Evolutionary conservation across 1,140 invertebrate species (phyloP), one percentile per base, ranked within the genome.

Genomic region (Bombus balteatus): DNA sequence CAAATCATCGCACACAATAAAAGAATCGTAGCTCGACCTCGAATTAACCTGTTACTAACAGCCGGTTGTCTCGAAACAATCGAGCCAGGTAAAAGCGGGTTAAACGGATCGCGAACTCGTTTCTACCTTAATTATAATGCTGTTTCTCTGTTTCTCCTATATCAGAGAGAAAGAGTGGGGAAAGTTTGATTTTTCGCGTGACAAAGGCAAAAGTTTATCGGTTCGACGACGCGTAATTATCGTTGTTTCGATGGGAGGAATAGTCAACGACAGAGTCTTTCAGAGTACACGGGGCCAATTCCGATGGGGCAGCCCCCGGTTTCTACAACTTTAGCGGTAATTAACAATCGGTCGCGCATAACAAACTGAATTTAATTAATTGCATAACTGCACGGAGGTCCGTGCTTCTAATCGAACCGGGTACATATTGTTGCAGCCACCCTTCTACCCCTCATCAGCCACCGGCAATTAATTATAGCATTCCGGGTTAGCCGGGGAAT

Each of bases 401-500:
- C 79, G 84, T 74, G 84, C 79, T 81, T 85, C 84, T 81, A 89
- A 89, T 89, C 88, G 88, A 89, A 89, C 79, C 84, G 87, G 88
- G 88, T 89, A 89, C 88, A 89, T 89, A 89, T 89, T 89, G 88
- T 89, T 89, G 88, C 88, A 89, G 88, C 88, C 88, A 86, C 88
- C 88, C 80, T 82, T 89, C 88, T 89, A 57, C 85, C 88, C 88
- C 88, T 89, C 88, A 90, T 86, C 89, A 91, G 86, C 91, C 91
- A 92, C 87, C 88, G 88, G 90, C 90, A 93, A 93, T 93, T 93
- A 93, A 93, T 93, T 93, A 93, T 92, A 88, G 92, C 91, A 93
- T 93, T 93, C 91, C 92, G 85, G 88, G 91, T 92, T 92, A 92
- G 92, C 91, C 89, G 84, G 90, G 86, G 89, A 93, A 92, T 93